A percentile compares a stretch with the other conserved stretches of the same genome.
These are phyloP conservation scores for Anthopleura sola DNA, from an alignment of 64 coral and sea anemone species.

Conservation along the genomic window DNA sequence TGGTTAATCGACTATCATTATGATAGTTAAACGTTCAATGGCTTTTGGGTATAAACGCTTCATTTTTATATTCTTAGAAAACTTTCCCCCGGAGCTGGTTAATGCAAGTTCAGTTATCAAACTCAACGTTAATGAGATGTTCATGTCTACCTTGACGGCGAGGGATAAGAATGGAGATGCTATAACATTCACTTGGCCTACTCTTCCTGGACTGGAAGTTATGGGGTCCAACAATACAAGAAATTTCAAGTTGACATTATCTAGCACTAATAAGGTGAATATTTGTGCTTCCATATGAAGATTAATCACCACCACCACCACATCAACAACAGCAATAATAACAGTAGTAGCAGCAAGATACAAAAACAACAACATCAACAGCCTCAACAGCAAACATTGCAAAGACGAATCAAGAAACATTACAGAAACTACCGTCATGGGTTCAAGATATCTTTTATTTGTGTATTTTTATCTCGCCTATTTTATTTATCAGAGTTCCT, in stretches of 20 bases:
- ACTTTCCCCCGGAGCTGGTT: constrained; percentile 40
- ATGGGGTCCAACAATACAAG: neutral
- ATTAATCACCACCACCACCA: no score
- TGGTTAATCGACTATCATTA: no score
- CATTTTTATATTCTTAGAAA: neutral
- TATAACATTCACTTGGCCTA: neutral
- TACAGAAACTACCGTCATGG: neutral
- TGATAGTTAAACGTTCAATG: no score
- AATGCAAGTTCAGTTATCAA: constrained; percentile 2
- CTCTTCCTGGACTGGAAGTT: constrained; percentile 4
- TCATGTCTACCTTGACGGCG: neutral
- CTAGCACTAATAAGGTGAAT: neutral
- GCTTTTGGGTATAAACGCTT: no score
- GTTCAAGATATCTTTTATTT: neutral
- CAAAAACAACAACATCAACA: no score
- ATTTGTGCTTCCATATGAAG: neutral
- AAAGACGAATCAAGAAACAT: neutral
- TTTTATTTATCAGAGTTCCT: neutral
- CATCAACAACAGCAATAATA: no score
- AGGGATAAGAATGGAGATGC: constrained; percentile 28
- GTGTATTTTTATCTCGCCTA: neutral
- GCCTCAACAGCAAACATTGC: no score
- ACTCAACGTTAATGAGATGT: neutral
- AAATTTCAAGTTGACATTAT: neutral
- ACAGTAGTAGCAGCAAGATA: no score